Evolutionary conservation across 35 echinoderm and acorn worm genomes (phyloP), one percentile per base, ranked within the genome.

Genomic region (Apostichopus parvimensis): DNA sequence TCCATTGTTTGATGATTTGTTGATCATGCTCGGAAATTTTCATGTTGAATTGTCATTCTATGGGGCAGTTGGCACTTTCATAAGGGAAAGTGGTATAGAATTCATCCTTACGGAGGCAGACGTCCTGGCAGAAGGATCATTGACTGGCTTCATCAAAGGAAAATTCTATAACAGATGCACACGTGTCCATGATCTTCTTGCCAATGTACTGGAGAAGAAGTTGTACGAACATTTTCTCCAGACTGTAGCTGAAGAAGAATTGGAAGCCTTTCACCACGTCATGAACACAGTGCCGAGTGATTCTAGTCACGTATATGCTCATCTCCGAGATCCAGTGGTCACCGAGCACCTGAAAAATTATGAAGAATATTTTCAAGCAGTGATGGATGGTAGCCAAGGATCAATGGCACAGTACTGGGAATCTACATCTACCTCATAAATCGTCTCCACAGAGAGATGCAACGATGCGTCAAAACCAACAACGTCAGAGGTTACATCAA

Each of bases 151-250:
- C 45, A 88, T 93, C 1, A 91, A 93, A 57, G 92, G 95, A 6
- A 96, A 96, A 28, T 96, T 93, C 87, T 96, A 95, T 53, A 95
- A 95, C 78, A 73, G 91, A 77, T 95, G 94, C 78, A 93, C 91
- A 11, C 6, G 87, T 10, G 93, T 96, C 77, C 92, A 96, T 73
- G 79, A 93, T n/a, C 17, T 96, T 14, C 66, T 96, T 57, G 95
- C 91, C 21, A 93, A 85, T 71, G 94, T 89, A 3, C 54, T 95
- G 82, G 94, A 95, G 57, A 54, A 87, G 71, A 92, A 87, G 62
- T 71, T 92, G 83, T 88, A 92, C 58, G 25, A 79, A 23, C 15
- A 77, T 8, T 93, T 93, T 22, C 79, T 93, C 26, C 55, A 8
- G 7, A 18, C 6, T 21, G 11, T 78, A 85, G 11, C 52, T 86